Evolutionary conservation across 2,113 vertebrate species (phyloP).

Genomic region (Odontophorus gujanensis): DNA sequence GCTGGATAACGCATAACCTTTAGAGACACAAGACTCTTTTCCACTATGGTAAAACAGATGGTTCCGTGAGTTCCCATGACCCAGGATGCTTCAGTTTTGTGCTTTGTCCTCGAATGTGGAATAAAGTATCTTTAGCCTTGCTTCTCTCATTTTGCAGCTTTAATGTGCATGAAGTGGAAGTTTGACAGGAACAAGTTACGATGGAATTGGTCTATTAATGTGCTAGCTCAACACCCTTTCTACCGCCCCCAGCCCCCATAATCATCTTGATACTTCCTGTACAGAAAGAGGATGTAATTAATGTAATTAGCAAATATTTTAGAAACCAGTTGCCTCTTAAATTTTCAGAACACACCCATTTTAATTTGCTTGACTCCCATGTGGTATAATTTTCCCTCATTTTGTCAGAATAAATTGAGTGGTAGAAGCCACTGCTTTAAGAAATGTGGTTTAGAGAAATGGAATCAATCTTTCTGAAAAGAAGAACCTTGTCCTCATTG

Average conservation of each 20-base stretch:
- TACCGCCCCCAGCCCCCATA: background rate
- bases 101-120: background rate
- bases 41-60: background rate
- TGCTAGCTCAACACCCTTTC: constrained; percentile 10
- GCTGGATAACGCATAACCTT: background rate
- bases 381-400: constrained; percentile 46
- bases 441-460: constrained; percentile 12
- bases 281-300: constrained; percentile 64
- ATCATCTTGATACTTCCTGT: constrained; percentile 53
- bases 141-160: background rate
- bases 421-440: constrained; percentile 2
- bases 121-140: background rate
- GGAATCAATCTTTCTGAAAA: background rate
- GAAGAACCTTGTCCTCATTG: background rate
- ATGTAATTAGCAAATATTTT: constrained; percentile 64
- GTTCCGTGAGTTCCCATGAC: background rate
- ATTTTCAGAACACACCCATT: constrained; percentile 54
- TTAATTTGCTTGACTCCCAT: constrained; percentile 32
- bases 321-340: constrained; percentile 49
- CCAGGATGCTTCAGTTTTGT: background rate
- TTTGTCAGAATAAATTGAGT: constrained; percentile 25
- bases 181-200: background rate
- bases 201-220: background rate
- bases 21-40: background rate
- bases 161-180: background rate